Conservation (phyloP, 1,140 invertebrate genomes). For the Drosophila tristis region DNA sequence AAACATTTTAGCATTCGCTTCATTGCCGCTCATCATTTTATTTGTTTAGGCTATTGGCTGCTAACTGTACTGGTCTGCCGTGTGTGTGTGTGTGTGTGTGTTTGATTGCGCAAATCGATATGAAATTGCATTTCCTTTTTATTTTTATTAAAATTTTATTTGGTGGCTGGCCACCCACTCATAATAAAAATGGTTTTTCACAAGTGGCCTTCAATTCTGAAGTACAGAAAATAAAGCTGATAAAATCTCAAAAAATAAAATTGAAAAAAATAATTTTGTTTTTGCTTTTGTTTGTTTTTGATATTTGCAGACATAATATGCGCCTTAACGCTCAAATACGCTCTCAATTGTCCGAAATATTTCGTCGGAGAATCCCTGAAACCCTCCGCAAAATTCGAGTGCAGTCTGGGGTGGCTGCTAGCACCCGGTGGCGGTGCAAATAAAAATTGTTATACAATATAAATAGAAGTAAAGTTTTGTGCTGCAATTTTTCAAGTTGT, state of each 20-base stretch:
- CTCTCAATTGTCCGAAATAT: conserved; percentile 80
- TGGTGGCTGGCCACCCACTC: conserved; percentile 49
- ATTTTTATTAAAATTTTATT: conserved; percentile 46
- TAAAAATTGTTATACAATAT: conserved; percentile 80
- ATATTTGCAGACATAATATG: conserved; percentile 80
- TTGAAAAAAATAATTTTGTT: conserved; percentile 48
- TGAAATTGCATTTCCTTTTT: conserved; percentile 56
- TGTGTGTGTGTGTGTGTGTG: conserved; percentile 15
- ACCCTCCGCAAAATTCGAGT: conserved; percentile 17
- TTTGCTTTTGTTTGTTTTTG: conserved; percentile 26
- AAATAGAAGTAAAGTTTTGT: conserved; percentile 69
- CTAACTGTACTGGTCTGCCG: not conserved
- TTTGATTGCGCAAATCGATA: conserved; percentile 62
- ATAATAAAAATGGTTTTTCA: conserved; percentile 78
- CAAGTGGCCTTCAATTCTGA: conserved; percentile 59
- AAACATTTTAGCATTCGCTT: conserved; percentile 66
- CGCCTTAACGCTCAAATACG: conserved; percentile 81
- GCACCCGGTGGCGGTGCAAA: conserved; percentile 46
- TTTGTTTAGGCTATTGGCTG: conserved; percentile 75
- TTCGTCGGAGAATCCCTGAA: conserved; percentile 21
- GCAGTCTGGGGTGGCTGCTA: conserved; percentile 51
- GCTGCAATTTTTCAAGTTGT: conserved; percentile 70
- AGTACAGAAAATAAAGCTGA: conserved; percentile 32
- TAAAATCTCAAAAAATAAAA: conserved; percentile 51
- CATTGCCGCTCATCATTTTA: conserved; percentile 78